A percentile compares a stretch with the other conserved stretches of the same genome.
Evolutionary conservation across 2,113 vertebrate genomes (phyloP).

Genomic region (Genyomyrus donnyi): DNA sequence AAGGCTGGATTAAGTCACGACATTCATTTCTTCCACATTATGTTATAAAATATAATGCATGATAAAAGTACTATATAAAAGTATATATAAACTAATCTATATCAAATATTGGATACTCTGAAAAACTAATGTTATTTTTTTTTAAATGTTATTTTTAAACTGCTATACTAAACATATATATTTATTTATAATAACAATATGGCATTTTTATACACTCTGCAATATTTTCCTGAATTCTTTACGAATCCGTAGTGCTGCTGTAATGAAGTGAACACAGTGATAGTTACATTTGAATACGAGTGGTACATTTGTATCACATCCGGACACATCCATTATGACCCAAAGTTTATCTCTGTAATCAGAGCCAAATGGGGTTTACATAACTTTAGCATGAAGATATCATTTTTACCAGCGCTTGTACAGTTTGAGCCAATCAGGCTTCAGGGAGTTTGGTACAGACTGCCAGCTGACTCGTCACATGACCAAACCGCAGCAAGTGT

Average conservation of each 20-base stretch:
- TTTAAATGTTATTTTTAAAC: neutral
- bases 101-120: neutral
- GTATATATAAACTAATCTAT: neutral
- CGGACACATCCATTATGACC: too few relatives aligned
- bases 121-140: neutral
- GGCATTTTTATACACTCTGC: neutral
- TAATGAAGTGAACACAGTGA: neutral
- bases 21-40: neutral
- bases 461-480: neutral
- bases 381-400: conserved; percentile 60
- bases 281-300: neutral
- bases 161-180: neutral
- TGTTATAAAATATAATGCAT: neutral
- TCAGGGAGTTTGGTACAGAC: neutral
- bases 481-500: neutral
- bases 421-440: neutral
- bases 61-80: neutral
- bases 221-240: neutral
- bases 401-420: conserved; percentile 51
- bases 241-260: neutral
- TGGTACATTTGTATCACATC: neutral
- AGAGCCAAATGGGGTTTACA: conserved; percentile 38
- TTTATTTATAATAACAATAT: neutral
- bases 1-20: neutral
- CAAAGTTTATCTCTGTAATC: too few relatives aligned